A percentile compares a stretch with the other conserved stretches of the same genome.
Conservation (phyloP, 2,888 invertebrate species). For the Phorcus lineatus region DNA sequence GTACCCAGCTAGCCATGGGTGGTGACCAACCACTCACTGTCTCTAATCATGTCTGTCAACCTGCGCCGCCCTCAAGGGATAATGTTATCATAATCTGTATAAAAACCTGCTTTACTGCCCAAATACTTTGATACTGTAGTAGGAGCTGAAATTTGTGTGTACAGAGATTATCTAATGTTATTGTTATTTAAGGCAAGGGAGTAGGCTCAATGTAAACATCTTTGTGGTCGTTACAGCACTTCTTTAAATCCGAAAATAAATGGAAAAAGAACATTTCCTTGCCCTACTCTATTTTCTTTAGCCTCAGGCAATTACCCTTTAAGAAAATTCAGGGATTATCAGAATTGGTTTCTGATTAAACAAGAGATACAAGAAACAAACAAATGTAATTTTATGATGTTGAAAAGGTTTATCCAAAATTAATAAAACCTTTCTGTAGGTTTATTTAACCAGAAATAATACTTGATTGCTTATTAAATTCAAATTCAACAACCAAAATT, state of each 20-base stretch:
- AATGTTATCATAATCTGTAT: constrained; percentile 5
- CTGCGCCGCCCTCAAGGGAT: not conserved
- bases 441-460: too few relatives aligned
- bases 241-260: not conserved
- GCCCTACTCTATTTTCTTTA: too few relatives aligned
- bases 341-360: too few relatives aligned
- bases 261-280: too few relatives aligned
- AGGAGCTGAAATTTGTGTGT: not conserved
- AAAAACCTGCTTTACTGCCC: not conserved
- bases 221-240: not conserved
- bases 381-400: too few relatives aligned
- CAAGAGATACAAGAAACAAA: too few relatives aligned
- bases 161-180: not conserved
- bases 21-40: not conserved
- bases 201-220: not conserved
- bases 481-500: too few relatives aligned
- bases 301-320: too few relatives aligned
- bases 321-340: too few relatives aligned
- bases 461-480: too few relatives aligned
- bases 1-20: not conserved
- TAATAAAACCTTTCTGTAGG: too few relatives aligned
- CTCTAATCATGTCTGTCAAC: not conserved
- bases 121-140: not conserved
- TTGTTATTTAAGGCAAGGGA: not conserved
- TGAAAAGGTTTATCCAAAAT: too few relatives aligned